Base-by-base conservation (phyloP, 2,888 invertebrate genomes). In the Caenorhabditis becei region DNA sequence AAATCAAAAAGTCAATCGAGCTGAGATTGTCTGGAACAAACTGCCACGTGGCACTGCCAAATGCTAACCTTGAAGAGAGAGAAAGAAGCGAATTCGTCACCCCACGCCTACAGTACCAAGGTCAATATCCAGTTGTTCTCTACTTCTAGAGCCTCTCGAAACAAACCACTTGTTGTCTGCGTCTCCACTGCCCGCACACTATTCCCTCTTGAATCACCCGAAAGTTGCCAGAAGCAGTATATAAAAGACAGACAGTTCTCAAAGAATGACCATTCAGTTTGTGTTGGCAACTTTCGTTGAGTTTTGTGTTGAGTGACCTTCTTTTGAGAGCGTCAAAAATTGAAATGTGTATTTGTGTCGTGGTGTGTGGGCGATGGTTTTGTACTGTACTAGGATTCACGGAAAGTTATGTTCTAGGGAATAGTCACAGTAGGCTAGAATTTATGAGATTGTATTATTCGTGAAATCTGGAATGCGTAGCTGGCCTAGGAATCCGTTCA, bases 171-270 rank as follows among this genome's bases (percentile, higher is more conserved):
- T 71, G 62, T 71, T 61, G 23, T 49, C 28, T 35, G 8, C 49
- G 32, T 56, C 56, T 32, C 54, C 28, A 20, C 37, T 53, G 16
- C 37, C 28, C 20, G 26, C 14, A 61, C 20, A 23, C 18, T 58
- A 8, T 74, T 58, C 51, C 35, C 7, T n/a, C n/a, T n/a, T n/a
- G n/a, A n/a, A n/a, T n/a, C n/a, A n/a, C n/a, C 18, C 26, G 74
- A 59, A 65, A 74, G 51, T 59, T 77, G 70, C 58, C 69, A 63
- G 44, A 70, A 59, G 63, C 70, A 56, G 70, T 65, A 70, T 65
- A 77, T 58, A 77, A 77, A 24, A 20, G 41, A 47, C 4, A 35
- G n/a, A 28, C 59, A 24, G 20, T 32, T 51, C 24, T 4, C 10
- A 20, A 24, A 26, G 20, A 59, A 59, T 74, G 74, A 74, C 74